These are phyloP conservation scores for Thaleichthys pacificus DNA, from an alignment of 2,797 vertebrate species.

Conservation along the genomic window DNA sequence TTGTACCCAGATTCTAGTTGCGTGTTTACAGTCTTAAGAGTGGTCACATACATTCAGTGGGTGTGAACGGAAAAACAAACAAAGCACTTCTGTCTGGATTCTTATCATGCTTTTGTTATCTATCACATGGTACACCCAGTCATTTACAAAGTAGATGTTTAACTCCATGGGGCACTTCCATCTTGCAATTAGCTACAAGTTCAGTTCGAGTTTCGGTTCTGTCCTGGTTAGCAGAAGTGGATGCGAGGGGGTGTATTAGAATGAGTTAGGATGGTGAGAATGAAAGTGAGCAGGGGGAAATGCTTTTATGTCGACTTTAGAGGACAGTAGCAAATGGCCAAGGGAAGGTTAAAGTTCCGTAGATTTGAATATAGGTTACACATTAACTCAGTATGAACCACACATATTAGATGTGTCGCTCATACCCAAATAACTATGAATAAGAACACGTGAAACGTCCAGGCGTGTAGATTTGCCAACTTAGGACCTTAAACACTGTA, in stretches of 20 bases:
- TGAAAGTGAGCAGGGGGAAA: background rate
- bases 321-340: slow-evolving; percentile 25
- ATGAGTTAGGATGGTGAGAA: no score
- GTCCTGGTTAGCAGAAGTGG: background rate
- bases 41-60: background rate
- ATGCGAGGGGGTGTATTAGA: background rate
- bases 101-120: slow-evolving; percentile 44
- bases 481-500: background rate
- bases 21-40: background rate
- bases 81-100: slow-evolving; percentile 30
- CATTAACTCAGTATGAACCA: background rate
- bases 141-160: slow-evolving; percentile 36
- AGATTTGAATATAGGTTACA: background rate
- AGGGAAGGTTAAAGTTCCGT: background rate
- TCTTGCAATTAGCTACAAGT: slow-evolving; percentile 6
- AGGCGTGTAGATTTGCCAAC: no score
- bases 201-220: slow-evolving; percentile 10
- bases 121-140: slow-evolving; percentile 28
- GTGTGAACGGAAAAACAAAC: slow-evolving; percentile 7
- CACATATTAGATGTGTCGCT: background rate
- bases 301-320: background rate
- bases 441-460: no score
- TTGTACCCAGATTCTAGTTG: background rate
- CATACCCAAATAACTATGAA: no score
- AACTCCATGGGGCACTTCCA: slow-evolving; percentile 33